phyloP scores from a whole-genome alignment of 2,797 vertebrate genomes.

The Hypotaenidia okinawae region DNA sequence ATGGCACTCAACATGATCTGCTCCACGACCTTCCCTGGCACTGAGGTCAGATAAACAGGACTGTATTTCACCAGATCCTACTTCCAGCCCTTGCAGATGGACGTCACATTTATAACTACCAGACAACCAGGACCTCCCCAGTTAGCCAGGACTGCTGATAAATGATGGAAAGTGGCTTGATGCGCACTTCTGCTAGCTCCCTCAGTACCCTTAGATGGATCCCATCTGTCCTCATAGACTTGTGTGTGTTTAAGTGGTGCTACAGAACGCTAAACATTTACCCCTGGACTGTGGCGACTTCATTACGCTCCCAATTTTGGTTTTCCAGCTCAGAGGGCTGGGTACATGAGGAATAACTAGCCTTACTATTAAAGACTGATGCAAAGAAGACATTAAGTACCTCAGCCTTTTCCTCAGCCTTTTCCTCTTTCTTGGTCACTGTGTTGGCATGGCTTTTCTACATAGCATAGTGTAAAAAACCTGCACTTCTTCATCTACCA shows the following conservation, averaged over 20 bases:
- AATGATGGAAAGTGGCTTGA: background rate
- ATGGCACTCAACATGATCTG: background rate
- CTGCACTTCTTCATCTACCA: background rate
- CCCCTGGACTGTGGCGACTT: no score
- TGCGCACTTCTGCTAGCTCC: background rate
- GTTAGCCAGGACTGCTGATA: background rate
- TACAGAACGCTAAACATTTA: background rate
- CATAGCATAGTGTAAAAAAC: background rate
- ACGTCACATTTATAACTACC: background rate
- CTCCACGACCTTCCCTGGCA: background rate
- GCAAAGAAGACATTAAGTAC: background rate
- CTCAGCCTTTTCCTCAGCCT: background rate
- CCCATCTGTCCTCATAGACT: no score
- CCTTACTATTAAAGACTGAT: background rate
- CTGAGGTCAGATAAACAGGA: background rate
- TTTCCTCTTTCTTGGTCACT: background rate
- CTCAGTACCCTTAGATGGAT: background rate
- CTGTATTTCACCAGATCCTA: background rate
- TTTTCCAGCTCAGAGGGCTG: background rate
- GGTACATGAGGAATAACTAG: background rate
- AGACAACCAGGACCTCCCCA: accelerated
- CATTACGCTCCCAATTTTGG: no score
- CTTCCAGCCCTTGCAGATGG: background rate
- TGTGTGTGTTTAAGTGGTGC: background rate
- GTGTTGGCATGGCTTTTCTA: background rate